Evolutionary conservation across 2,113 vertebrate genomes (phyloP).

Genomic region (Tragelaphus buxtoni): DNA sequence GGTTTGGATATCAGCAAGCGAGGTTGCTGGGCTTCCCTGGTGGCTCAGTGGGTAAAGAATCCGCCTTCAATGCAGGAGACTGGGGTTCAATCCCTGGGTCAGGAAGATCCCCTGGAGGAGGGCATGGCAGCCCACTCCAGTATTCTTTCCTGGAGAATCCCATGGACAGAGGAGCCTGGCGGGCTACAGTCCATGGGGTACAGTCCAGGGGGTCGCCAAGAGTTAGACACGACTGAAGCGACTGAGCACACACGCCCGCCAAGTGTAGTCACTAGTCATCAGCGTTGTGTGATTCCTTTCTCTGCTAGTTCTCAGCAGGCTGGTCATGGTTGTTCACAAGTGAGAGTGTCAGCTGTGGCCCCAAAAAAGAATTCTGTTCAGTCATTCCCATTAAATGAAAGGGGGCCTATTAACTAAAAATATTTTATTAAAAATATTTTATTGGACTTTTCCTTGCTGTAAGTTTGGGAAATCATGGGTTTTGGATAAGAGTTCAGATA

Average conservation of each 20-base stretch:
- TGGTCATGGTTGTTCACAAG: not conserved
- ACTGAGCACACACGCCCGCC: not conserved
- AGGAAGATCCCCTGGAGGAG: not conserved
- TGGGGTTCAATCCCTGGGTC: not conserved
- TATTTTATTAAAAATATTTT: slow-evolving; percentile 32
- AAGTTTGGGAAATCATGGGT: not conserved
- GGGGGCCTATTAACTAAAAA: slow-evolving; percentile 22
- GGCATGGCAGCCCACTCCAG: not conserved
- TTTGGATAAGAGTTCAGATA: slow-evolving; percentile 9
- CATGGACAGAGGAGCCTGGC: not conserved
- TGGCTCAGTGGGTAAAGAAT: not conserved
- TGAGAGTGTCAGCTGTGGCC: slow-evolving; percentile 1
- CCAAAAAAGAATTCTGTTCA: not conserved
- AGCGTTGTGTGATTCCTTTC: not conserved
- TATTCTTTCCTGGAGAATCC: not conserved
- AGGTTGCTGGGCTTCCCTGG: not conserved
- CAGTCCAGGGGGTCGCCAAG: no score
- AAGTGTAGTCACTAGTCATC: not conserved
- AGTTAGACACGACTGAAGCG: not conserved
- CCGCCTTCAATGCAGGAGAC: not conserved
- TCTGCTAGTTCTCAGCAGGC: not conserved
- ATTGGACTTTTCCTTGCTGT: not conserved
- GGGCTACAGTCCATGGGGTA: not conserved
- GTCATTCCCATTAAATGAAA: slow-evolving; percentile 11
- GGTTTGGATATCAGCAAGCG: not conserved